Percentiles rank a stretch among this genome's conserved stretches.
Evolutionary conservation across 1,140 invertebrate genomes (phyloP).

Genomic region (Dreissena rostriformis): DNA sequence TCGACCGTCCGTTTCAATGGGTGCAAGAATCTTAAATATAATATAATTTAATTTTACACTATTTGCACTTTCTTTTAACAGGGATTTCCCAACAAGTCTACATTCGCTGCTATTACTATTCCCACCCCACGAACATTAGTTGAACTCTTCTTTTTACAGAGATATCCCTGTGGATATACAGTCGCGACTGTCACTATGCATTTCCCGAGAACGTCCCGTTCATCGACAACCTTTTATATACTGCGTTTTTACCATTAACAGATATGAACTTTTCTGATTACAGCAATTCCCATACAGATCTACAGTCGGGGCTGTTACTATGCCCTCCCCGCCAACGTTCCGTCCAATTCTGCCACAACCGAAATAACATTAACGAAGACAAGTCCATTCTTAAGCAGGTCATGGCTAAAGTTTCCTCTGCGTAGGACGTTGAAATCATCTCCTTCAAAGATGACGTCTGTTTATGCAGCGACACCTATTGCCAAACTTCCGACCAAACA

Average conservation of each 20-base stretch:
- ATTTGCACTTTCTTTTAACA: too few relatives aligned
- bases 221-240: too few relatives aligned
- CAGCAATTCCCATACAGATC: conserved; percentile 20
- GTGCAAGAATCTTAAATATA: background rate
- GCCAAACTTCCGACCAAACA: too few relatives aligned
- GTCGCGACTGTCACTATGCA: too few relatives aligned
- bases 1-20: background rate
- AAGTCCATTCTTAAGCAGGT: conserved; percentile 30
- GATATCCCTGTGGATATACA: too few relatives aligned
- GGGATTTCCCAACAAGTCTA: background rate
- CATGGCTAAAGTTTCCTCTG: conserved; percentile 6
- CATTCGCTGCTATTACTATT: background rate
- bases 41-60: too few relatives aligned
- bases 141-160: too few relatives aligned
- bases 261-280: background rate
- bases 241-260: too few relatives aligned
- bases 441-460: conserved; percentile 26
- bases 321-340: conserved; percentile 20
- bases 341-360: conserved; percentile 16
- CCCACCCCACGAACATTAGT: background rate
- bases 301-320: conserved; percentile 28
- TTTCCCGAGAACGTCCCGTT: too few relatives aligned
- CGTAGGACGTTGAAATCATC: background rate
- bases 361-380: conserved; percentile 33
- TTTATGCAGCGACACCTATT: too few relatives aligned